Evolutionary conservation across 2,797 vertebrate species (phyloP), one percentile per base, ranked within the genome.

Genomic region (Gobionotothen gibberifrons): DNA sequence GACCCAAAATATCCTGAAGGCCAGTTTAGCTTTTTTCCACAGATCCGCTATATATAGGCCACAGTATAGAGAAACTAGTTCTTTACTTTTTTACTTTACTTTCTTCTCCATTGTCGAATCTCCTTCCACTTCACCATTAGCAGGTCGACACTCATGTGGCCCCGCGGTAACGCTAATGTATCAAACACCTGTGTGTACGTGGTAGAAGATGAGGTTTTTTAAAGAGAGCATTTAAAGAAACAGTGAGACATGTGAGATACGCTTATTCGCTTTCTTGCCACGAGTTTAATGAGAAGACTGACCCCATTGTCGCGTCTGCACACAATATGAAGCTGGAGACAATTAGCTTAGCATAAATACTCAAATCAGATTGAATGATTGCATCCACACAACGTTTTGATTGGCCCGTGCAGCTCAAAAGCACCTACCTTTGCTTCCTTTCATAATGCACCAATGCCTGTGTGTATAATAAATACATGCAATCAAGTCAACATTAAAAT

Each of bases 31-130:
- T 67, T 3, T 68, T 64, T 51, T 46, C 74, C 74, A 59, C 54
- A 55, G 64, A 71, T 73, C 29, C 5, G 21, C 75, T 61, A 79
- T 62, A 79, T 14, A 36, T 36, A 89, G 90, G 94, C 91, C 93
- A 92, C 92, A 82, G 85, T 82, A 17, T 4, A 47, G 60, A 79
- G 87, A 86, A 78, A 57, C 85, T 76, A 65, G 59, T 13, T 85
- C 79, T 84, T 79, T 72, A 64, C 72, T 82, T 77, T 77, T 79
- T 53, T 82, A 48, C 62, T 70, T 56, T 64, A 7, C 55, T 59
- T 66, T 36, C 32, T 46, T 3, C 72, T 57, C 76, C 83, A 76
- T 72, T 43, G 60, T 83, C 52, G 22, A 9, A 55, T 60, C 53
- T 61, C 61, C 78, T 21, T 63, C 70, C 76, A 14, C 78, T 51